Base-by-base conservation (phyloP, 2,113 vertebrate species). In the Dicerorhinus sumatrensis region DNA sequence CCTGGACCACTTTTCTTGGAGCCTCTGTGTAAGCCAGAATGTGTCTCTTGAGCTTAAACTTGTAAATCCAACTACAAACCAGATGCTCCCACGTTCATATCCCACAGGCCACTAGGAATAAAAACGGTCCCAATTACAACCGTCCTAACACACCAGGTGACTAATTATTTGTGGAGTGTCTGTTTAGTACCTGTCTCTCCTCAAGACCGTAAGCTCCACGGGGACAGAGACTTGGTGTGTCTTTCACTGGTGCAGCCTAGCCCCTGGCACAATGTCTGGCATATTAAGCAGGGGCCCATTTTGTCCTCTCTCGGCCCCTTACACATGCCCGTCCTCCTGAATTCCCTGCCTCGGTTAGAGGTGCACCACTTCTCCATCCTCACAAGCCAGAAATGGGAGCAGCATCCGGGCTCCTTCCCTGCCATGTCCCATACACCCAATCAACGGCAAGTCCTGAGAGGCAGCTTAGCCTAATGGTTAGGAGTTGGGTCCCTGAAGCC, bases 371-470 rank as follows among this genome's bases (percentile, higher is more conserved):
- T 21, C n/a, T 3, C 46, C 20, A 58, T 3, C 48, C 36, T 67
- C 48, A 48, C 10, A 16, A 91, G 17, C 13, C 69, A 76, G 11
- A 69, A 67, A 36, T 3, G 29, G 51, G 54, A 2, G 20, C 21
- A 51, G 17, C 0, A 2, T 25, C 60, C 4, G 20, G 25, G 39
- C 5, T 46, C 11, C 51, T 9, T n/a, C 6, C 20, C 10, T 0
- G 8, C n/a, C 3, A 39, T 6, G 6, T 3, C 3, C 23, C 21
- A 23, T 14, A 91, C 1, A 12, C 5, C 5, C 36, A 17, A 17
- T 81, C 46, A 60, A 17, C 5, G 4, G 7, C 46, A 80, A 2
- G 33, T 27, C 27, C 39, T 6, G 1, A 72, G 8, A n/a, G 54
- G 17, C 29, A 31, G 21, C 16, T 54, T 12, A 5, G 23, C 5